Percentiles rank a stretch among this genome's conserved stretches.
phyloP scores from a whole-genome alignment of 2,888 invertebrate genomes.

The Drosophila maculinotata region DNA sequence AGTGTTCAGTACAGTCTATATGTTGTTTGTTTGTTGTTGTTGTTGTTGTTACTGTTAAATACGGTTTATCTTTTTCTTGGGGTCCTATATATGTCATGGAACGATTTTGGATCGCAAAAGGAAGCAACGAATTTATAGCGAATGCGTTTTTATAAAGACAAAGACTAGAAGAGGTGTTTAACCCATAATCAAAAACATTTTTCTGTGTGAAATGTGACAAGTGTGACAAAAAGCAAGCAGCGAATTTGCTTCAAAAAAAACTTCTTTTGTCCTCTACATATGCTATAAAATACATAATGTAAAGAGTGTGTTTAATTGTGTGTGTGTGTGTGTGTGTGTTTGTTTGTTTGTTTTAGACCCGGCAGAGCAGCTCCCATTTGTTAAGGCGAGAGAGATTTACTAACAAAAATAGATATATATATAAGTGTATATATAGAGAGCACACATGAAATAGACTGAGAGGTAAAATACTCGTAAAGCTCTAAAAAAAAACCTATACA shows the following conservation, averaged over 20 bases:
- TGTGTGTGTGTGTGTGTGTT: conserved; percentile 12
- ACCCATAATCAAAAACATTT: conserved; percentile 6
- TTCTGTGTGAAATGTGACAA: not conserved
- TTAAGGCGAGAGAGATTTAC: conserved; percentile 28
- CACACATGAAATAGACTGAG: conserved; percentile 42
- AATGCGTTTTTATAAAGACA: conserved; percentile 26
- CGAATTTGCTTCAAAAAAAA: conserved; percentile 23
- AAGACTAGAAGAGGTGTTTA: conserved; percentile 52
- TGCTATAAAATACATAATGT: conserved; percentile 49
- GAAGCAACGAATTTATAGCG: conserved; percentile 33
- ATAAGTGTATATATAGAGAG: conserved; percentile 41
- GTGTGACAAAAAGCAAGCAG: conserved; percentile 18
- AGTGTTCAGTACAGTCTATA: conserved; percentile 48
- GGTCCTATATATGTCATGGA: conserved; percentile 5
- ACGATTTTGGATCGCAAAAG: conserved; percentile 23
- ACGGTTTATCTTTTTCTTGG: not conserved
- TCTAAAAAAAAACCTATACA: conserved; percentile 30
- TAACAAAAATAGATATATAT: conserved; percentile 17
- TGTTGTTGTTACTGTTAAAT: conserved; percentile 20
- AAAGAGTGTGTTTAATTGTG: conserved; percentile 18
- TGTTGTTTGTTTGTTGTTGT: conserved; percentile 17
- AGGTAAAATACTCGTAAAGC: conserved; percentile 42
- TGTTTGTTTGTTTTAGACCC: conserved; percentile 31
- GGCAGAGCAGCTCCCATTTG: conserved; percentile 39
- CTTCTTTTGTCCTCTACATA: conserved; percentile 28